These are phyloP conservation scores for Deroplatys truncata DNA, from an alignment of 2,888 invertebrate genomes.

Conservation along the genomic window DNA sequence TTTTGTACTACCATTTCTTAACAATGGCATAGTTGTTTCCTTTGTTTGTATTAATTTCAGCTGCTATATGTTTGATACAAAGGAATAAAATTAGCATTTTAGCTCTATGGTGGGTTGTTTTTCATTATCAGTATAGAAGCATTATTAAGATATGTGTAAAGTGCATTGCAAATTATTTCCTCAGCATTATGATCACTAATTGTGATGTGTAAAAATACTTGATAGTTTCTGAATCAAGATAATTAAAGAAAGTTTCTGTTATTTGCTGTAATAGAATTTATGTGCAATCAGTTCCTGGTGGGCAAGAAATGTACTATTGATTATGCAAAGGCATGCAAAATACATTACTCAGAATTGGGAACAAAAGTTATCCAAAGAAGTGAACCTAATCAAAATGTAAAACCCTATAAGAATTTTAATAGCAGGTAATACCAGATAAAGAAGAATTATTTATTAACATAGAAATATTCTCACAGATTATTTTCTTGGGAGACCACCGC, in stretches of 20 bases:
- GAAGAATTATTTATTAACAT: background rate
- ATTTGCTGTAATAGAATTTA: background rate
- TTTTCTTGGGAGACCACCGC: background rate
- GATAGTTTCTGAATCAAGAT: background rate
- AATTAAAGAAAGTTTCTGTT: background rate
- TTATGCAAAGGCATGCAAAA: background rate
- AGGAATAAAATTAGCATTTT: slow-evolving; percentile 22
- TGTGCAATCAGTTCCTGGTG: background rate
- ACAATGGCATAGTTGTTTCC: slow-evolving; percentile 20
- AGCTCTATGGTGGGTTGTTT: background rate
- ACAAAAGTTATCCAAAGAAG: background rate
- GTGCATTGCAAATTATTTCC: background rate
- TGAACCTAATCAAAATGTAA: background rate
- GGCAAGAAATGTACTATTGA: background rate
- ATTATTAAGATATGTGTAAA: background rate
- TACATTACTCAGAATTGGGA: background rate
- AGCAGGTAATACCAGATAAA: background rate
- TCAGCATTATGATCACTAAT: background rate
- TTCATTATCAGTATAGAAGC: background rate
- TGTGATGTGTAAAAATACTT: background rate
- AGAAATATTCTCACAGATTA: background rate
- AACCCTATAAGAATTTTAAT: background rate
- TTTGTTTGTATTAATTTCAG: slow-evolving; percentile 22
- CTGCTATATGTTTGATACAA: slow-evolving; percentile 22
- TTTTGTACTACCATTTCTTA: slow-evolving; percentile 23